These are phyloP conservation scores for Calonectris borealis DNA, from an alignment of 2,113 vertebrate genomes.

Conservation along the genomic window DNA sequence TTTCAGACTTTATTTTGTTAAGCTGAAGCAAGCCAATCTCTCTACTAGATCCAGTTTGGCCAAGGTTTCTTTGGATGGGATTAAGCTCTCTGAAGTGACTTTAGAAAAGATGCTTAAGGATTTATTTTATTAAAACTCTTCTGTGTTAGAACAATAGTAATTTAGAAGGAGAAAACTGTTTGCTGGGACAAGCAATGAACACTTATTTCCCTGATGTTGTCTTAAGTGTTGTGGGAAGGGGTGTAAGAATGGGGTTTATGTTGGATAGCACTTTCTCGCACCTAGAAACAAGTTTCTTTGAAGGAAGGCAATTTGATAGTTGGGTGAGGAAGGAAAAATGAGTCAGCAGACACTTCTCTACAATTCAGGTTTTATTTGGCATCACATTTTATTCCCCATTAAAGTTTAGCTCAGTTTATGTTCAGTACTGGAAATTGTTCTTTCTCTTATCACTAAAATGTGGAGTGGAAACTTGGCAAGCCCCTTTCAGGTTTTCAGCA, in stretches of 20 bases:
- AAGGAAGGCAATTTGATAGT: neutral
- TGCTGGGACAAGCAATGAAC: neutral
- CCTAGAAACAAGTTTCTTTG: neutral
- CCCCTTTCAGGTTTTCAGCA: neutral
- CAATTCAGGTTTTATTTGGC: neutral
- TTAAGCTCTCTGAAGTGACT: constrained; percentile 5
- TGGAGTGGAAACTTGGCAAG: neutral
- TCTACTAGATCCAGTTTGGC: neutral
- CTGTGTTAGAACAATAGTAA: neutral
- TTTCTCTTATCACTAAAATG: neutral
- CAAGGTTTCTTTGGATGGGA: neutral
- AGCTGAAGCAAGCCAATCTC: neutral
- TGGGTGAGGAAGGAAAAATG: neutral
- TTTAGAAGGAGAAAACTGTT: neutral
- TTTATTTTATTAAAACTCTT: constrained; percentile 16
- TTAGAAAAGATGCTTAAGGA: constrained; percentile 14
- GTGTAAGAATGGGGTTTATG: neutral
- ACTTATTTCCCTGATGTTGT: neutral
- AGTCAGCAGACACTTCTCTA: neutral
- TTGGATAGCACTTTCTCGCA: neutral
- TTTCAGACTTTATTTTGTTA: constrained; percentile 5
- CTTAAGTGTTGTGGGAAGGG: neutral
- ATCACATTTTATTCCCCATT: neutral
- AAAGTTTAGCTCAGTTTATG: neutral
- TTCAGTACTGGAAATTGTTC: neutral